These are phyloP conservation scores for Podargus strigoides DNA, from an alignment of 2,797 vertebrate species.

Conservation along the genomic window DNA sequence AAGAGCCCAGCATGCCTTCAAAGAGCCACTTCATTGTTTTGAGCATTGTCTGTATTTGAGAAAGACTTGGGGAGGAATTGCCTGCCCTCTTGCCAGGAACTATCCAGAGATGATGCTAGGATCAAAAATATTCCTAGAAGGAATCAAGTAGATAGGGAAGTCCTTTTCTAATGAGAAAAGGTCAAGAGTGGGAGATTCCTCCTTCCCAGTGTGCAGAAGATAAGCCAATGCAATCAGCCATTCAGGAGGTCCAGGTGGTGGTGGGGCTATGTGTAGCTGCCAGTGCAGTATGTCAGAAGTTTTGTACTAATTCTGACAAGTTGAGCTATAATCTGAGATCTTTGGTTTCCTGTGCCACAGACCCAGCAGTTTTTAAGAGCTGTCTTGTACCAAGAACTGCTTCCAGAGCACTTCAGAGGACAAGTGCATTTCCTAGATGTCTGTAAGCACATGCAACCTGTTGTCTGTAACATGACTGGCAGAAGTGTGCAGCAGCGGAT, in stretches of 20 bases:
- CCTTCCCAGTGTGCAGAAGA: background rate
- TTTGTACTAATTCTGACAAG: background rate
- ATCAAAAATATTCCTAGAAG: background rate
- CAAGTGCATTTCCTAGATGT: background rate
- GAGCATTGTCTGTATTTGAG: background rate
- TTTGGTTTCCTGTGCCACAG: background rate
- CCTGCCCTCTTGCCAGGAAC: background rate
- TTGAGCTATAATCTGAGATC: background rate
- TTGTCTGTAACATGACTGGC: background rate
- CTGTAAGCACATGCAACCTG: background rate
- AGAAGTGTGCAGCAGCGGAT: background rate
- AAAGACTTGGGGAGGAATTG: background rate
- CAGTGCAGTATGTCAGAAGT: accelerated
- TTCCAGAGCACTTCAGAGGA: background rate
- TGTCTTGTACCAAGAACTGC: background rate
- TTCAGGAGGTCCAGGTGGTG: background rate
- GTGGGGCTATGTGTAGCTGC: background rate
- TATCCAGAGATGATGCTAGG: background rate
- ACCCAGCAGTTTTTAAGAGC: background rate
- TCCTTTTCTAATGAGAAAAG: background rate
- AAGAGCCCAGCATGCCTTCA: background rate
- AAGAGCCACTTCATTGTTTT: background rate
- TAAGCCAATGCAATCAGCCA: background rate
- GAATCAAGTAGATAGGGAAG: background rate
- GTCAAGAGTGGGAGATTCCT: background rate